Evolutionary conservation across 2,113 vertebrate species (phyloP), one percentile per base, ranked within the genome.

Genomic region (Mesembrinibis cayennensis): DNA sequence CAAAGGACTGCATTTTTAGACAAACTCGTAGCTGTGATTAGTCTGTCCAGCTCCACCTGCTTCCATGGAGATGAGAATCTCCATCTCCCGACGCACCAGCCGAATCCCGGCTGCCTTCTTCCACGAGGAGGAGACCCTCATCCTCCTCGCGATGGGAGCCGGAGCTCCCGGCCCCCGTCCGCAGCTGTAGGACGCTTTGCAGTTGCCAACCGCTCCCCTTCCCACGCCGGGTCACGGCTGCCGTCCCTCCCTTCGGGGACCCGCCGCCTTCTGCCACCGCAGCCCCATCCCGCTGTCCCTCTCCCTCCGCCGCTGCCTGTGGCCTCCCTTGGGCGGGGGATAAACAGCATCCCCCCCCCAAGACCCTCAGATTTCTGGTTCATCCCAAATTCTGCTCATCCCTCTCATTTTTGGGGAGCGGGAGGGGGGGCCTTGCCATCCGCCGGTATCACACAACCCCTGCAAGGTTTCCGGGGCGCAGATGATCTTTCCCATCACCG

Each of bases 161-260:
- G 6, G 20, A 22, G 34, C 29, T 47, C 47, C 66, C 13, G 16
- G 10, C 20, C 62, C 15, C 47, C 1, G 0, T 5, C 18, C 13
- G 3, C 36, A 18, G 45, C 44, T 6, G 7, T 21, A 11, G 5
- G 44, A 44, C 13, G 2, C 38, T 16, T 18, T 1, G 44, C 53
- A 4, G 30, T 11, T 5, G 9, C 59, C 61, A 8, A 4, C 58
- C 6, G 4, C 50, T 21, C 49, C 55, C 71, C n/a, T 21, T 12
- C 0, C 16, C 42, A 1, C 3, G 7, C 62, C 3, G 0, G 7
- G 10, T 15, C 38, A 40, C 25, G 0, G 4, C n/a, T 32, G 55
- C 7, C 3, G 1, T 27, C n/a, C 65, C n/a, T n/a, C 40, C 7
- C 18, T 26, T 3, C 1, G 10, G 63, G 76, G 13, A 49, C 16